Conservation (phyloP, 2,888 invertebrate species). For the Polia nebulosa region DNA sequence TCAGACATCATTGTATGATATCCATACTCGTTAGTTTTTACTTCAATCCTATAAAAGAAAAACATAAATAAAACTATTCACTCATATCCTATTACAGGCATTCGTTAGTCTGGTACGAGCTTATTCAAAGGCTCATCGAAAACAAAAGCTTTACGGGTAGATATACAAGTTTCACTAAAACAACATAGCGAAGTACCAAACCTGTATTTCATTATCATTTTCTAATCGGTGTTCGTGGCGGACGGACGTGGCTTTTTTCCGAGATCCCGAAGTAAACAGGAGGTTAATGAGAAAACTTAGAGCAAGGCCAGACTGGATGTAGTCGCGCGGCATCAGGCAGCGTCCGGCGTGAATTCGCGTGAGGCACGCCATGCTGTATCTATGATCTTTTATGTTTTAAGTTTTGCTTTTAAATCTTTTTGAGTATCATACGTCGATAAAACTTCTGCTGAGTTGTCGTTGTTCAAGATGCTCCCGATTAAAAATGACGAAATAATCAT, state of each 20-base stretch:
- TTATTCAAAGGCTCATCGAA: too few relatives aligned
- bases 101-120: constrained; percentile 21
- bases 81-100: neutral
- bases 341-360: constrained; percentile 60
- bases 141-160: too few relatives aligned
- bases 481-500: neutral
- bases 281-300: constrained; percentile 69
- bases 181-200: neutral
- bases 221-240: constrained; percentile 10
- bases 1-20: neutral
- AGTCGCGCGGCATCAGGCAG: constrained; percentile 35
- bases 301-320: constrained; percentile 39
- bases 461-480: constrained; percentile 19
- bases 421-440: constrained; percentile 24
- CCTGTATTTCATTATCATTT: constrained; percentile 28
- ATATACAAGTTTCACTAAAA: neutral
- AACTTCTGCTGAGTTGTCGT: neutral
- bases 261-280: constrained; percentile 55
- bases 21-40: constrained; percentile 27
- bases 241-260: constrained; percentile 32
- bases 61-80: too few relatives aligned
- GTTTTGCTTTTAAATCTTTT: constrained; percentile 55
- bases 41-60: too few relatives aligned
- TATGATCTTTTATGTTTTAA: constrained; percentile 47
- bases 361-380: constrained; percentile 59